Evolutionary conservation across 2,888 invertebrate species (phyloP).

Genomic region (Mechanitis mazaeus): DNA sequence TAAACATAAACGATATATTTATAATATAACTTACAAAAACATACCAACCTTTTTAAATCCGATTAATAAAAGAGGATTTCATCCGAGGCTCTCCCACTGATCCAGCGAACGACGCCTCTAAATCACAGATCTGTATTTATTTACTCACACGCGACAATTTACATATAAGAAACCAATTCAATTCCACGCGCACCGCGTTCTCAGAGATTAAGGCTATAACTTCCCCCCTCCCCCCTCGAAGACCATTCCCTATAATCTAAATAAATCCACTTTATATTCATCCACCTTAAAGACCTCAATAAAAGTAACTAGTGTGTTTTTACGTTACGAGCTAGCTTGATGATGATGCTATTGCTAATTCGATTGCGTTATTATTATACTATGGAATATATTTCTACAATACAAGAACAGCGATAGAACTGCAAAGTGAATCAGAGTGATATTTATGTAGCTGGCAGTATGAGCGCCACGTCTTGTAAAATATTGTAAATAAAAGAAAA

Average conservation of each 20-base stretch:
- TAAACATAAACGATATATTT: no score
- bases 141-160: slow-evolving; percentile 71
- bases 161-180: slow-evolving; percentile 72
- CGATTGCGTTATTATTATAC: slow-evolving; percentile 4
- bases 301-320: slow-evolving; percentile 61
- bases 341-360: slow-evolving; percentile 1
- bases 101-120: slow-evolving; percentile 53
- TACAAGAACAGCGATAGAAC: no score
- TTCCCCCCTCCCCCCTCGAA: slow-evolving; percentile 38
- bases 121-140: slow-evolving; percentile 61
- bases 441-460: no score
- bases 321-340: slow-evolving; percentile 10
- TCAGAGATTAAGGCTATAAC: slow-evolving; percentile 65
- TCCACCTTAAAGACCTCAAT: slow-evolving; percentile 74
- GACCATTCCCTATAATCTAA: slow-evolving; percentile 67
- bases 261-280: slow-evolving; percentile 75
- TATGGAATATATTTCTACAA: no score
- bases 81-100: slow-evolving; percentile 35
- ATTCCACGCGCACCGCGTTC: slow-evolving; percentile 65
- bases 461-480: no score
- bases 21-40: not conserved
- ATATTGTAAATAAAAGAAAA: not conserved
- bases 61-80: slow-evolving; percentile 9
- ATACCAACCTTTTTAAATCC: slow-evolving; percentile 5
- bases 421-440: not conserved